Percentiles rank a stretch among this genome's conserved stretches.
Conservation (phyloP, 2,888 invertebrate genomes). For the Teinopalpus imperialis region DNA sequence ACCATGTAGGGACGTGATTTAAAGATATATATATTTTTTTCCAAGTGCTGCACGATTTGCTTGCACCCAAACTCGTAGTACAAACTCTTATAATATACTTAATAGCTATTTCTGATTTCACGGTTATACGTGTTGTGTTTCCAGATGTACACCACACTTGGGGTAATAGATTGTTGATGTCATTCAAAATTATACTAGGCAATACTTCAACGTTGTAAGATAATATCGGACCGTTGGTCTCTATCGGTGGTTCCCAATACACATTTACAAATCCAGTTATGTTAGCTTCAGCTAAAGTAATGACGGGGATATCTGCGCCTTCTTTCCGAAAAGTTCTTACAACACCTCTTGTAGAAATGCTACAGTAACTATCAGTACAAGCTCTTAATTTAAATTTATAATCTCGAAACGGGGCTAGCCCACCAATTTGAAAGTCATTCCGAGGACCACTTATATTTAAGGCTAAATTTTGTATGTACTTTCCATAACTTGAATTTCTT, state of each 20-base stretch:
- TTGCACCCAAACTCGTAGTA: slow-evolving; percentile 44
- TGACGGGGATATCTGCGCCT: slow-evolving; percentile 51
- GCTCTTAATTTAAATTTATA: slow-evolving; percentile 64
- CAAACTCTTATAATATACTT: slow-evolving; percentile 48
- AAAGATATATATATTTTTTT: slow-evolving; percentile 28
- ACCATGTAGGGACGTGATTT: slow-evolving; percentile 36
- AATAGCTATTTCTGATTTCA: slow-evolving; percentile 39
- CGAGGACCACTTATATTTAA: slow-evolving; percentile 46
- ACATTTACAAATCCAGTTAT: slow-evolving; percentile 46
- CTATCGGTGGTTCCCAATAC: slow-evolving; percentile 56
- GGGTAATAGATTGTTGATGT: slow-evolving; percentile 42
- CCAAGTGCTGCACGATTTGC: slow-evolving; percentile 42
- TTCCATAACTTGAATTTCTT: slow-evolving; percentile 46
- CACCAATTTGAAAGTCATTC: slow-evolving; percentile 49
- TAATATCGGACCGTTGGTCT: slow-evolving; percentile 63
- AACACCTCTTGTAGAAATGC: slow-evolving; percentile 53
- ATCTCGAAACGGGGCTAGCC: slow-evolving; percentile 64
- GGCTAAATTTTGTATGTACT: slow-evolving; percentile 47
- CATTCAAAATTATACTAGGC: slow-evolving; percentile 41
- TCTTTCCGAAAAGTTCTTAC: slow-evolving; percentile 54
- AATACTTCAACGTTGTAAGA: slow-evolving; percentile 60
- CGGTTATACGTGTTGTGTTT: slow-evolving; percentile 33
- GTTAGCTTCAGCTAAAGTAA: slow-evolving; percentile 38
- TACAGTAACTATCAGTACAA: slow-evolving; percentile 52
- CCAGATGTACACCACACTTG: slow-evolving; percentile 53